A percentile compares a stretch with the other conserved stretches of the same genome.
Evolutionary conservation across 1,140 invertebrate genomes (phyloP).

Genomic region (Papilio glaucus): DNA sequence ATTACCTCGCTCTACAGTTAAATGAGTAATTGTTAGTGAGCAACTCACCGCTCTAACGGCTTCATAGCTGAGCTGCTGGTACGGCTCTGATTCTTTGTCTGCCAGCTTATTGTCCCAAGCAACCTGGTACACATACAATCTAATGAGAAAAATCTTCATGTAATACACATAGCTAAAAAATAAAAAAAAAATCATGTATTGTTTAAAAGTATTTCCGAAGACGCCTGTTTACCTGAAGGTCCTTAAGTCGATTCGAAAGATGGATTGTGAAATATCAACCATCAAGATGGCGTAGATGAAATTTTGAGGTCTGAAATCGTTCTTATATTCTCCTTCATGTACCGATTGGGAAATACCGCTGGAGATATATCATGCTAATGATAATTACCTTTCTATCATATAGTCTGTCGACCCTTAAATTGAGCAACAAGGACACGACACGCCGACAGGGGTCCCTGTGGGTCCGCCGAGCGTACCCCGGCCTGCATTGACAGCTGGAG

Average conservation of each 20-base stretch:
- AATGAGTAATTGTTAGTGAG: slow-evolving; percentile 19
- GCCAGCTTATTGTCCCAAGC: slow-evolving; percentile 89
- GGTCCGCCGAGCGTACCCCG: slow-evolving; percentile 90
- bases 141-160: no score
- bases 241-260: no score
- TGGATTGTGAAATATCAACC: no score
- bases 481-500: slow-evolving; percentile 95
- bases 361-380: no score
- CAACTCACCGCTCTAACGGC: slow-evolving; percentile 91
- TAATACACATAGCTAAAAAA: no score
- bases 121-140: no score
- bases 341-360: background rate
- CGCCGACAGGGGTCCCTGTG: slow-evolving; percentile 90
- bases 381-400: slow-evolving; percentile 89
- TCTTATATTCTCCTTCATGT: no score
- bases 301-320: no score
- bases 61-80: slow-evolving; percentile 92
- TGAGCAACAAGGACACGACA: slow-evolving; percentile 91
- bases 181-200: no score
- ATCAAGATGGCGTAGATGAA: no score
- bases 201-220: no score
- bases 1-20: background rate
- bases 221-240: no score
- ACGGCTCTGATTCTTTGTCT: slow-evolving; percentile 91
- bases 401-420: slow-evolving; percentile 91